Conservation (phyloP, 2,113 vertebrate species). For the Albula glossodonta region DNA sequence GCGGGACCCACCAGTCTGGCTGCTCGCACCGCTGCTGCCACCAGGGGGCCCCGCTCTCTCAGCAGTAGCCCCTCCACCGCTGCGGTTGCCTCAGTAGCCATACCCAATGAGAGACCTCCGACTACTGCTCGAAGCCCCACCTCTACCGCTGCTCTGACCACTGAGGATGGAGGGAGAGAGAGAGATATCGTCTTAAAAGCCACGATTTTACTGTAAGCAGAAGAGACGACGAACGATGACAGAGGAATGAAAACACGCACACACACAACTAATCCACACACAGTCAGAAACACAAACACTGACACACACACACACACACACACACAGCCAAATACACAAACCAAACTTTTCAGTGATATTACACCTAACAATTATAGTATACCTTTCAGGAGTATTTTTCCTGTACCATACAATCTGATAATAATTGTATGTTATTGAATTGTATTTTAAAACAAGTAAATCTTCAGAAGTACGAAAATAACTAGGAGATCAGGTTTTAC, state of each 20-base stretch:
- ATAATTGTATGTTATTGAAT: too few species aligned
- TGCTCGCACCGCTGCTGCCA: neutral
- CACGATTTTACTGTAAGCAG: too few species aligned
- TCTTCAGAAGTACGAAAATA: neutral
- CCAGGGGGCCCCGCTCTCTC: neutral
- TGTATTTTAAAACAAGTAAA: neutral
- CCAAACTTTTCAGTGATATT: too few species aligned
- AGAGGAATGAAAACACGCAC: too few species aligned
- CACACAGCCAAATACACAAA: too few species aligned
- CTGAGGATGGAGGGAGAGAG: neutral
- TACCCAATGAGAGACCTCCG: neutral
- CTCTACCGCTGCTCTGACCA: neutral
- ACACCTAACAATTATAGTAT: too few species aligned
- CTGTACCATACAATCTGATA: too few species aligned
- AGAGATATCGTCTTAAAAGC: neutral
- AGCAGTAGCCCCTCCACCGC: neutral
- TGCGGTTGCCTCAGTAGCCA: neutral
- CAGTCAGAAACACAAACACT: too few species aligned
- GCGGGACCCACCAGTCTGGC: neutral
- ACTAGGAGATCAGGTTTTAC: neutral
- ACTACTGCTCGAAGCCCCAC: neutral
- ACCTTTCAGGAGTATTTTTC: too few species aligned
- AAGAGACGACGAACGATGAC: too few species aligned
- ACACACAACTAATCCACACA: too few species aligned
- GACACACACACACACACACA: too few species aligned